Base-by-base conservation (phyloP, 2,113 vertebrate genomes). In the Condylura cristata region DNA sequence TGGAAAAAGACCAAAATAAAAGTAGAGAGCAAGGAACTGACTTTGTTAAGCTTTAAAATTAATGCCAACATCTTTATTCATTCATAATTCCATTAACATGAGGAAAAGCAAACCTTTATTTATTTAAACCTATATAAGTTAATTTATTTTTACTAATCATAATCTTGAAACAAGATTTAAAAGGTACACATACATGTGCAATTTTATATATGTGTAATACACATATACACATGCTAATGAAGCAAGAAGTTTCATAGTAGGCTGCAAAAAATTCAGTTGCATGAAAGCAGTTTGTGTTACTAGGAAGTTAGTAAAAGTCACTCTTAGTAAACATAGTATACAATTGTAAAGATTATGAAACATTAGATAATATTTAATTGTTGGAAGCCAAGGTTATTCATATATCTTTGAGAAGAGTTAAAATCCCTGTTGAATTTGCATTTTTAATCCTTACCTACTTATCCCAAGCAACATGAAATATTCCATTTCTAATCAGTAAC, bases 401-500 rank as follows among this genome's bases (percentile, higher is more conserved):
- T 9, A 70, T 7, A 74, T 58, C 32, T 82, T 72, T 66, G 22
- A 84, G 32, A 81, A 74, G 3, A 89, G 44, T 41, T 51, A 70
- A 81, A 86, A 83, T 89, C 89, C 34, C 16, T 84, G 34, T 63
- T 51, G 1, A 16, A 83, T 86, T 94, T 86, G 56, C 44, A 68
- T 84, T 87, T 87, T 89, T 87, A 78, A 87, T 93, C 17, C 41
- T 80, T 7, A 65, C 89, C 66, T 91, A 16, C 83, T 93, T 86
- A 68, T 87, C 30, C 39, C 56, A 76, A 82, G 34, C 39, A 91
- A 68, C 75, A 53, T 34, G 71, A 89, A 86, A 78, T 76, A 89
- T 83, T 89, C 22, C 53, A 70, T 93, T 85, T 96, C 82, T 76
- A 71, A 87, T 75, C 61, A 76, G 30, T 71, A 76, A 85, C 14